Conservation (phyloP, 2,113 vertebrate genomes). For the Tichodroma muraria region DNA sequence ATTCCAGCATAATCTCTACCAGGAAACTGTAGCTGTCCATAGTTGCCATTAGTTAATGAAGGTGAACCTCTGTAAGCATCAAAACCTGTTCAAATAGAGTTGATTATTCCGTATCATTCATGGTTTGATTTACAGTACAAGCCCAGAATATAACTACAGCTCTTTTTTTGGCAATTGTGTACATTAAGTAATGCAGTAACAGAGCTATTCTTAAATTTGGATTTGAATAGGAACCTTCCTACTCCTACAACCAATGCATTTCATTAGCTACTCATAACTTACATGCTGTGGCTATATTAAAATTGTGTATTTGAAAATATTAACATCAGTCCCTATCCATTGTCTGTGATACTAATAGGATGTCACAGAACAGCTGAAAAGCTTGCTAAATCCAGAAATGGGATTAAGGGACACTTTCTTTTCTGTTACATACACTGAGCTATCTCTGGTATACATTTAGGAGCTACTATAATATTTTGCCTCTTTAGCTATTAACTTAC, state of each 20-base stretch:
- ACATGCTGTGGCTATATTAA: background rate
- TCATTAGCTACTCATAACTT: background rate
- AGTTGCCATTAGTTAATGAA: constrained; percentile 75
- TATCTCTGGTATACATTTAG: background rate
- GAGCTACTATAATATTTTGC: background rate
- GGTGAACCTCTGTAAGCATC: constrained; percentile 72
- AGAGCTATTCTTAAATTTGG: background rate
- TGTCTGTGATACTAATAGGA: background rate
- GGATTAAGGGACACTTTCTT: background rate
- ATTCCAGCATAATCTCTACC: constrained; percentile 76
- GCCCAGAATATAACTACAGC: background rate
- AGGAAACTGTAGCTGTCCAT: constrained; percentile 70
- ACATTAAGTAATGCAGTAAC: background rate
- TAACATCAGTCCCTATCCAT: background rate
- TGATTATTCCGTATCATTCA: background rate
- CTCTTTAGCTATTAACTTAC: background rate
- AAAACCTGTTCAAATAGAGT: constrained; percentile 60
- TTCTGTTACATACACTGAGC: background rate
- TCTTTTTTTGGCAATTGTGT: background rate
- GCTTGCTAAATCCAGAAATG: background rate
- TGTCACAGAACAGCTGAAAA: background rate
- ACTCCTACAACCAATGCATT: background rate
- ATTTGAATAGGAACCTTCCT: background rate
- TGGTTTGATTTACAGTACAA: background rate
- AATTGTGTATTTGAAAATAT: background rate